Evolutionary conservation across 2,888 invertebrate genomes (phyloP).

Genomic region (Liodrosophila aerea): DNA sequence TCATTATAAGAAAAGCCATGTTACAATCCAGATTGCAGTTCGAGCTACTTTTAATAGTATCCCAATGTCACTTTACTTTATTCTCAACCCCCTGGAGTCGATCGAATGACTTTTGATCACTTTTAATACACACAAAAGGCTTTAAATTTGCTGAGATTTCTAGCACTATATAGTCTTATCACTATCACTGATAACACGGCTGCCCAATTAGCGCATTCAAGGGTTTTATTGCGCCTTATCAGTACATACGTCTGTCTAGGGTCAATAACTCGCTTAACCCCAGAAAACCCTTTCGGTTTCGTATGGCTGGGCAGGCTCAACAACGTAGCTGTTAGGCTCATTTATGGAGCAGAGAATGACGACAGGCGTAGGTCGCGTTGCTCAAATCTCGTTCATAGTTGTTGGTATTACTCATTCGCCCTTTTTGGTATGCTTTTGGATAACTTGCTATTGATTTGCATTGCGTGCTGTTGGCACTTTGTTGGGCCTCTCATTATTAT

Average conservation of each 20-base stretch:
- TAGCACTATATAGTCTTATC: too few relatives aligned
- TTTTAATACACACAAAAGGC: too few relatives aligned
- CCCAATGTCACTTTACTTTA: too few relatives aligned
- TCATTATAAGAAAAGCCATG: too few relatives aligned
- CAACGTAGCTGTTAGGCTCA: slow-evolving; percentile 27
- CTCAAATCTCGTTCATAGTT: slow-evolving; percentile 36
- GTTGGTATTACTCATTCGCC: slow-evolving; percentile 30
- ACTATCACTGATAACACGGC: neutral
- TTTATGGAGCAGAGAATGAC: slow-evolving; percentile 35
- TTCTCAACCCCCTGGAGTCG: too few relatives aligned
- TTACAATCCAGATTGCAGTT: too few relatives aligned
- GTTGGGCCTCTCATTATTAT: slow-evolving; percentile 12
- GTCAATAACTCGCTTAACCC: slow-evolving; percentile 18
- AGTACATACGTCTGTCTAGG: neutral
- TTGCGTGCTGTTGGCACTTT: slow-evolving; percentile 64
- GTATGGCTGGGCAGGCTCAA: slow-evolving; percentile 21
- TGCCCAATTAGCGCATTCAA: slow-evolving; percentile 12
- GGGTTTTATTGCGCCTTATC: slow-evolving; percentile 1
- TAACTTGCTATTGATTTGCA: slow-evolving; percentile 58
- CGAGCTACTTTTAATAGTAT: too few relatives aligned
- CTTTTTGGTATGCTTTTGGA: slow-evolving; percentile 17
- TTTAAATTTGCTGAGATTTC: too few relatives aligned
- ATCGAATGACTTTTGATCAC: too few relatives aligned
- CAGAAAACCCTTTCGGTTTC: slow-evolving; percentile 48
- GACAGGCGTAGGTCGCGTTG: slow-evolving; percentile 34